A percentile compares a stretch with the other conserved stretches of the same genome.
Conservation (phyloP, 2,888 invertebrate species). For the Polydrusus pterygomalis region DNA sequence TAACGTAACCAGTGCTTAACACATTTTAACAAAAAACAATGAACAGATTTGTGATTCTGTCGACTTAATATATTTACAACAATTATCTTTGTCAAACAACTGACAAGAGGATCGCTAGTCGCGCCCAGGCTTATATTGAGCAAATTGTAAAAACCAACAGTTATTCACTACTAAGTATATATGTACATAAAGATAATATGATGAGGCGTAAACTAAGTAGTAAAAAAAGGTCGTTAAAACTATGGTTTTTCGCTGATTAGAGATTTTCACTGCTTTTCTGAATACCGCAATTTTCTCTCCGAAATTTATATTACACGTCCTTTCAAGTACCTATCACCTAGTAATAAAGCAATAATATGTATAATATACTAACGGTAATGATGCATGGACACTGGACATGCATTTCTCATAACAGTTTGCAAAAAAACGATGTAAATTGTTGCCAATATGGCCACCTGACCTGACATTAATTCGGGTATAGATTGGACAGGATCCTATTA, state of each 20-base stretch:
- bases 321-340: too few relatives aligned
- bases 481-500: too few relatives aligned
- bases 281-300: neutral
- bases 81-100: conserved; percentile 48
- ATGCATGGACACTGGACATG: too few relatives aligned
- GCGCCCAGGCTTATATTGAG: conserved; percentile 42
- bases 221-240: conserved; percentile 27
- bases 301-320: too few relatives aligned
- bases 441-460: too few relatives aligned
- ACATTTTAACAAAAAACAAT: conserved; percentile 21
- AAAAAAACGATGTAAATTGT: too few relatives aligned
- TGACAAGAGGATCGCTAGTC: conserved; percentile 33
- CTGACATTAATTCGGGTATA: too few relatives aligned
- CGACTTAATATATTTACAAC: conserved; percentile 42
- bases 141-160: conserved; percentile 32
- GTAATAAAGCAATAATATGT: too few relatives aligned
- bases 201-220: conserved; percentile 27
- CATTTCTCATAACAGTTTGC: too few relatives aligned
- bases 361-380: too few relatives aligned
- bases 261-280: neutral
- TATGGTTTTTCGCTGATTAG: conserved; percentile 1
- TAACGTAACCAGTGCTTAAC: neutral
- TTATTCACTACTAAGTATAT: conserved; percentile 21
- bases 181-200: neutral
- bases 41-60: conserved; percentile 13